Evolutionary conservation across 92 coral and sea anemone genomes (phyloP).

Genomic region (Blastomussa wellsi): DNA sequence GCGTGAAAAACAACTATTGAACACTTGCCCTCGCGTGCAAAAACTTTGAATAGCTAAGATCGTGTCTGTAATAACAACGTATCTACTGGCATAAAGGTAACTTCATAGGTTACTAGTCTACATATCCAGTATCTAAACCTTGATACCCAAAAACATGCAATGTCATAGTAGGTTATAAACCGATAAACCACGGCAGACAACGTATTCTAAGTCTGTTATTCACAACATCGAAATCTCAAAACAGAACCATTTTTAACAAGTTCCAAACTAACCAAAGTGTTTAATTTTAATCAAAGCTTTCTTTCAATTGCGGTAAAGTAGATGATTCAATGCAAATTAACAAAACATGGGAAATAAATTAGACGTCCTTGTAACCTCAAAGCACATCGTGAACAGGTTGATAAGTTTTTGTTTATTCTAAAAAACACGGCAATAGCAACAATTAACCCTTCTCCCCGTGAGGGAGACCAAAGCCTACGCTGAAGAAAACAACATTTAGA

Average conservation of each 20-base stretch:
- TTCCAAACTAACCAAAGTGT: background rate
- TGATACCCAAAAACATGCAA: background rate
- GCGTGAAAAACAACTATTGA: background rate
- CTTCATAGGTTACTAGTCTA: background rate
- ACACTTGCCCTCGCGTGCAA: background rate
- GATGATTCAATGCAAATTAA: background rate
- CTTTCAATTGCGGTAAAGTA: no score
- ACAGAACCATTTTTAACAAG: background rate
- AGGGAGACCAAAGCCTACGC: background rate
- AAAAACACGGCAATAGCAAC: slow-evolving; percentile 1
- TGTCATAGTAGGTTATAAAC: background rate
- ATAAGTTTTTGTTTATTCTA: slow-evolving; percentile 19
- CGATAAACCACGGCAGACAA: background rate
- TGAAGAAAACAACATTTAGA: background rate
- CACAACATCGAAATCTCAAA: background rate
- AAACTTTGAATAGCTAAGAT: slow-evolving; percentile 9
- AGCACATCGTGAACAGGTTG: background rate
- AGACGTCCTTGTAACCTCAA: background rate
- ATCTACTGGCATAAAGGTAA: background rate
- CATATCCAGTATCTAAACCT: slow-evolving; percentile 4
- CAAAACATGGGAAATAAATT: background rate
- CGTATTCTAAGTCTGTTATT: background rate
- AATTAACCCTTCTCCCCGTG: background rate
- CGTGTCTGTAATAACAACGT: background rate
- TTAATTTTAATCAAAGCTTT: background rate